A percentile compares a stretch with the other conserved stretches of the same genome.
phyloP scores from a whole-genome alignment of 1,140 invertebrate species.

The Micrasema minimum region DNA sequence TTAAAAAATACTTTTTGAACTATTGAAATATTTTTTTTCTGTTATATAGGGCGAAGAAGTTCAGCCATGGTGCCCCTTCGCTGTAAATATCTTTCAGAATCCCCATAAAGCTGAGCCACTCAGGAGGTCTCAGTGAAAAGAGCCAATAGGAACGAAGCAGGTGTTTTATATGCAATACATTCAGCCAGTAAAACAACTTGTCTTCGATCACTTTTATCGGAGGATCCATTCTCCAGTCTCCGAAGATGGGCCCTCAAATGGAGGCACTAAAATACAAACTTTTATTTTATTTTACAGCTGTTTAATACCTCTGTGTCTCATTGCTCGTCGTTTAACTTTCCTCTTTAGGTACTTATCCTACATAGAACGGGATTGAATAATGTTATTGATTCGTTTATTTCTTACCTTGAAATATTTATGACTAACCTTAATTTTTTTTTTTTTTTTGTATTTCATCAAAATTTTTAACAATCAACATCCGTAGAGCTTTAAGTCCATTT shows the following conservation, averaged over 20 bases:
- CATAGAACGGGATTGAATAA: too few species aligned
- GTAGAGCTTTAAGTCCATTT: too few species aligned
- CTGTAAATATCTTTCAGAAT: slow-evolving; percentile 24
- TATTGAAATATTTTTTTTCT: too few species aligned
- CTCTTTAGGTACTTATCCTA: too few species aligned
- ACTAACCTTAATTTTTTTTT: too few species aligned
- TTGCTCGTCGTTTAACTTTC: too few species aligned
- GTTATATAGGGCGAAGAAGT: too few species aligned
- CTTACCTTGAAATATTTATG: too few species aligned
- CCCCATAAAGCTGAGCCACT: slow-evolving; percentile 28
- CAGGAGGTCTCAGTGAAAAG: neutral
- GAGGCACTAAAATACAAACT: slow-evolving; percentile 5
- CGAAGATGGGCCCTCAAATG: slow-evolving; percentile 4
- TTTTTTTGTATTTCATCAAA: too few species aligned
- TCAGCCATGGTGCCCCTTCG: neutral
- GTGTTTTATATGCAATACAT: slow-evolving; percentile 37
- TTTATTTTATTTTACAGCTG: slow-evolving; percentile 32
- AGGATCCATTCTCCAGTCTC: neutral
- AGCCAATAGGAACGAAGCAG: neutral
- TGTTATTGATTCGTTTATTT: too few species aligned
- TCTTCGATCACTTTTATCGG: slow-evolving; percentile 12
- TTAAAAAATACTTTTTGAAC: too few species aligned
- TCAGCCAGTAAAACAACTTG: slow-evolving; percentile 29
- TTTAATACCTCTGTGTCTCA: slow-evolving; percentile 2
- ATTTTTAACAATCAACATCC: too few species aligned